Conservation (phyloP, 2,113 vertebrate species). For the Carollia perspicillata region DNA sequence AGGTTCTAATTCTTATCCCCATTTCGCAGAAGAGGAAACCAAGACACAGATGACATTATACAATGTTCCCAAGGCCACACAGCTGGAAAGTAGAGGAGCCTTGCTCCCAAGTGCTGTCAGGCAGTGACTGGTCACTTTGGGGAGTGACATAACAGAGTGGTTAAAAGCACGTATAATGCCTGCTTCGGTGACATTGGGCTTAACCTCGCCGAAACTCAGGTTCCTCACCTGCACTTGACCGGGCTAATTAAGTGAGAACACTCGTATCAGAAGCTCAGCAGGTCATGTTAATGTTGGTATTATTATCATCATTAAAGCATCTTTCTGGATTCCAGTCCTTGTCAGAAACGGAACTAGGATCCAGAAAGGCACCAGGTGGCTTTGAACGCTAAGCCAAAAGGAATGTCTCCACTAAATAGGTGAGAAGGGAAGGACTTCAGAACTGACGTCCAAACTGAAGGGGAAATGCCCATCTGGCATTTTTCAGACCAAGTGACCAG, state of each 20-base stretch:
- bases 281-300: not conserved
- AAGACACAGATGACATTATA: not conserved
- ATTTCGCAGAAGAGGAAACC: not conserved
- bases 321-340: not conserved
- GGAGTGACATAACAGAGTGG: not conserved
- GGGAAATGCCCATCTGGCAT: not conserved
- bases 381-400: not conserved
- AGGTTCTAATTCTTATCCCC: not conserved
- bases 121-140: not conserved
- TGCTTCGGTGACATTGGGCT: not conserved
- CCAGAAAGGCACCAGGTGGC: not conserved
- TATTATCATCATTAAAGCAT: not conserved
- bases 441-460: not conserved
- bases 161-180: not conserved
- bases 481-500: not conserved
- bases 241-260: not conserved
- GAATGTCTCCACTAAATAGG: not conserved
- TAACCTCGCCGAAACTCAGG: not conserved
- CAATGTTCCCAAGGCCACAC: not conserved
- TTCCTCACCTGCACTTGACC: not conserved
- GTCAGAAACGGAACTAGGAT: not conserved
- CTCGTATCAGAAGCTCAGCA: not conserved
- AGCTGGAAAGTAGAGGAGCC: not conserved
- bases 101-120: not conserved
- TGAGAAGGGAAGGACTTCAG: not conserved